Evolutionary conservation across 2,113 vertebrate genomes (phyloP).

Genomic region (Dolichotis patagonum): DNA sequence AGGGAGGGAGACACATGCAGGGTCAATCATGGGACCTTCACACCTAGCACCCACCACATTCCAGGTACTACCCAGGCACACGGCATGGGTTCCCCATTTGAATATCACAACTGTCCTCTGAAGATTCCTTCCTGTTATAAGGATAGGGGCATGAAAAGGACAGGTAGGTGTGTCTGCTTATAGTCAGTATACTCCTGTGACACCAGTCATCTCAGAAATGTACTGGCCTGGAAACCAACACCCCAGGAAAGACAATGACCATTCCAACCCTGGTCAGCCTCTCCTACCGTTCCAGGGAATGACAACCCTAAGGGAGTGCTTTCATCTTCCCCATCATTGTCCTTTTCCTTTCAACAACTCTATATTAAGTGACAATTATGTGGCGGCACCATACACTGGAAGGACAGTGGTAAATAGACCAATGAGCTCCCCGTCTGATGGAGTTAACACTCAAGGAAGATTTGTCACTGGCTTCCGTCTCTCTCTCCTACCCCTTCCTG

Average conservation of each 20-base stretch:
- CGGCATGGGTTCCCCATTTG: not conserved
- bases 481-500: not conserved
- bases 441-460: no score
- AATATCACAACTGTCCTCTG: no score
- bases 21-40: no score
- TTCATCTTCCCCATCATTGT: not conserved
- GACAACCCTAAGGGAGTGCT: not conserved
- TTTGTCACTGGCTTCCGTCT: not conserved
- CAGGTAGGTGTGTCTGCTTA: not conserved
- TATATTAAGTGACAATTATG: not conserved
- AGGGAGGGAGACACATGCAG: not conserved
- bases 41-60: not conserved
- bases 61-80: accelerated
- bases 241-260: not conserved
- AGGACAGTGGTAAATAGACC: not conserved
- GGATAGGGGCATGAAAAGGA: not conserved
- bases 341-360: not conserved
- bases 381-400: not conserved
- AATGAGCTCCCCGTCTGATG: accelerated
- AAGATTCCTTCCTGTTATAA: not conserved
- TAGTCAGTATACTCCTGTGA: not conserved
- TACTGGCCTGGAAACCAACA: not conserved
- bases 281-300: not conserved
- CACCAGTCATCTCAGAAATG: not conserved
- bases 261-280: not conserved